Evolutionary conservation across 2,113 vertebrate genomes (phyloP).

Genomic region (Phylloscopus trochilus): DNA sequence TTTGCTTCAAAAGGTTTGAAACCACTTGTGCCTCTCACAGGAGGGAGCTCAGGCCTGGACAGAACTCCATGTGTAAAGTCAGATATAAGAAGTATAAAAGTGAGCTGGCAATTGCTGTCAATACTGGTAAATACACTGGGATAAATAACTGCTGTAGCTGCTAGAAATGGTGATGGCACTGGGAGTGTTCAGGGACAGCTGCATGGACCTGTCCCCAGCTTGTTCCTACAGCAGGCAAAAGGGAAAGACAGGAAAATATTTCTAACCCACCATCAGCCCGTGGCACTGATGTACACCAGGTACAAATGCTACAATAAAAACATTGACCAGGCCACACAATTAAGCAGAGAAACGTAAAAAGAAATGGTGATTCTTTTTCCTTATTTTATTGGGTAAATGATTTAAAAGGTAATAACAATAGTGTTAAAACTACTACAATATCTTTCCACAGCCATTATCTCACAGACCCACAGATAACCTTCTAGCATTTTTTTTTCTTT

Average conservation of each 20-base stretch:
- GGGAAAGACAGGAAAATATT: neutral
- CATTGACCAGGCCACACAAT: neutral
- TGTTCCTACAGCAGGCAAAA: neutral
- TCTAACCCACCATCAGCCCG: neutral
- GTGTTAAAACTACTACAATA: slow-evolving; percentile 99
- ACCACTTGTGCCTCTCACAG: neutral
- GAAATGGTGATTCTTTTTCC: slow-evolving; percentile 68
- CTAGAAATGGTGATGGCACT: neutral
- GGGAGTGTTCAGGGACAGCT: neutral
- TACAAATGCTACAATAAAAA: neutral
- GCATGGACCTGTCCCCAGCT: neutral
- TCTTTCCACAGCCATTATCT: slow-evolving; percentile 96
- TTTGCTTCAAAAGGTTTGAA: neutral
- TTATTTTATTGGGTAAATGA: slow-evolving; percentile 99
- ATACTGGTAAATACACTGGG: neutral
- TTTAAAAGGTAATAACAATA: slow-evolving; percentile 99
- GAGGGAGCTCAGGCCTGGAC: neutral
- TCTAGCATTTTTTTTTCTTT: slow-evolving; percentile 63
- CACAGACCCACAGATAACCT: slow-evolving; percentile 93
- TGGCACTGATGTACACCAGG: too few relatives aligned
- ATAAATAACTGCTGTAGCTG: neutral
- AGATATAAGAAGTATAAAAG: neutral
- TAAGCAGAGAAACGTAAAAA: slow-evolving; percentile 43
- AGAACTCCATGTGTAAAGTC: neutral
- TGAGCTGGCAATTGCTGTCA: neutral